phyloP scores from a whole-genome alignment of 2,888 invertebrate species.

The Caenorhabditis zanzibari region DNA sequence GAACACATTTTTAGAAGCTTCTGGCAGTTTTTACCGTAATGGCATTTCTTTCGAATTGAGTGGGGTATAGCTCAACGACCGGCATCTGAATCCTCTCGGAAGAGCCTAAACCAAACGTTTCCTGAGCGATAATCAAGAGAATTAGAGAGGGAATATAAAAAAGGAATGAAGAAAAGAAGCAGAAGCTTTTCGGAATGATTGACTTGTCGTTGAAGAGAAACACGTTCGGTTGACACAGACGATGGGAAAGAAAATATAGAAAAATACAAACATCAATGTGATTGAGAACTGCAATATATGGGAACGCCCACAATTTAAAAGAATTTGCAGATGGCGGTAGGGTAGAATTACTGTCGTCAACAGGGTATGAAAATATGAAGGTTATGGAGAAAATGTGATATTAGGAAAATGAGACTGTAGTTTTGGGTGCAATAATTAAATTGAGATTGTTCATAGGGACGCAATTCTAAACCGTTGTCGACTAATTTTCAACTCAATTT shows the following conservation, averaged over 20 bases:
- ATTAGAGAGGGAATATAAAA: slow-evolving; percentile 24
- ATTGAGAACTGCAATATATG: slow-evolving; percentile 10
- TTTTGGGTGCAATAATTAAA: not conserved
- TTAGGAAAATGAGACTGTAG: not conserved
- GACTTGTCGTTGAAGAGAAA: slow-evolving; percentile 43
- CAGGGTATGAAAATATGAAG: not conserved
- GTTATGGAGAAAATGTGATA: not conserved
- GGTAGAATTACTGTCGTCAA: slow-evolving; percentile 7
- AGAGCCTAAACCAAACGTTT: slow-evolving; percentile 18
- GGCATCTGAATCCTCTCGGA: slow-evolving; percentile 33
- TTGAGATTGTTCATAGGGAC: too few species aligned
- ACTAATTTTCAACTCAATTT: too few species aligned
- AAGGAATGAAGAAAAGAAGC: not conserved
- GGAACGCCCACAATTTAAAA: slow-evolving; percentile 37
- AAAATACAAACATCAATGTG: slow-evolving; percentile 48
- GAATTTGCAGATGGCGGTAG: slow-evolving; percentile 13
- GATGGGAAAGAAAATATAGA: slow-evolving; percentile 37
- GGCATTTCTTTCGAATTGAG: slow-evolving; percentile 44
- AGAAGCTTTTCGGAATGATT: slow-evolving; percentile 45
- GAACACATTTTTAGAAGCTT: not conserved
- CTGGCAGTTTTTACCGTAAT: slow-evolving; percentile 21
- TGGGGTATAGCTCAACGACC: slow-evolving; percentile 30
- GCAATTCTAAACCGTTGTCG: too few species aligned
- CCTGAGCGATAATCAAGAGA: slow-evolving; percentile 39
- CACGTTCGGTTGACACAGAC: slow-evolving; percentile 30